Base-by-base conservation (phyloP, 2,888 invertebrate species). In the Mythimna vitellina region DNA sequence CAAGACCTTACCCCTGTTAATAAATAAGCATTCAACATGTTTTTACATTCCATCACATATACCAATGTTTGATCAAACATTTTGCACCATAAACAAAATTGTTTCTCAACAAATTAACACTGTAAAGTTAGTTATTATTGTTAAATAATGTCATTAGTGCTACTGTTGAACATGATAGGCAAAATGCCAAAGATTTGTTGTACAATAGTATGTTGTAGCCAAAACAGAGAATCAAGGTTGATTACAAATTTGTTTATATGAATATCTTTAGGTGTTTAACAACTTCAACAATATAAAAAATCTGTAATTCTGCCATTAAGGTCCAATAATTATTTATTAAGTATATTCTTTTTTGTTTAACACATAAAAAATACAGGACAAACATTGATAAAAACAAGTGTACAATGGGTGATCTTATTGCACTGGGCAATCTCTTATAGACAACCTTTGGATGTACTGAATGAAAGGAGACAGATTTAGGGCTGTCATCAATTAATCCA, bases 131-230 rank as follows among this genome's bases (percentile, higher is more conserved):
- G 29, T 29, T 75, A 61, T 57, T 53, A 62, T 70, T 29, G 61
- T 81, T 65, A 46, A 77, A 78, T 70, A 38, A 76, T 76, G 57
- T 57, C 42, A 66, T 58, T 54, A 46, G 58, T 67, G 46, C 57
- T 14, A 42, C 42, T 46, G 51, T 58, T 49, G 62, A 57, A 58
- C 32, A 32, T 72, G 56, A 80, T 80, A 57, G 85, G 83, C 72
- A 73, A 68, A 22, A 49, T 71, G 85, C 83, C 85, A 83, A 79
- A 63, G 70, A 67, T n/a, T 79, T 76, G 73, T 82, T 73, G 67
- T 70, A 70, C 72, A 75, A 70, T 73, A 71, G 65, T 32, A 51
- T 54, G 20, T 46, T 56, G 64, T 53, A 70, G 82, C 78, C 81
- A 73, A 71, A 66, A 66, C 72, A 70, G 42, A 46, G 35, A 65